Evolutionary conservation across 2,113 vertebrate genomes (phyloP), one percentile per base, ranked within the genome.

Genomic region (Pimephales promelas): DNA sequence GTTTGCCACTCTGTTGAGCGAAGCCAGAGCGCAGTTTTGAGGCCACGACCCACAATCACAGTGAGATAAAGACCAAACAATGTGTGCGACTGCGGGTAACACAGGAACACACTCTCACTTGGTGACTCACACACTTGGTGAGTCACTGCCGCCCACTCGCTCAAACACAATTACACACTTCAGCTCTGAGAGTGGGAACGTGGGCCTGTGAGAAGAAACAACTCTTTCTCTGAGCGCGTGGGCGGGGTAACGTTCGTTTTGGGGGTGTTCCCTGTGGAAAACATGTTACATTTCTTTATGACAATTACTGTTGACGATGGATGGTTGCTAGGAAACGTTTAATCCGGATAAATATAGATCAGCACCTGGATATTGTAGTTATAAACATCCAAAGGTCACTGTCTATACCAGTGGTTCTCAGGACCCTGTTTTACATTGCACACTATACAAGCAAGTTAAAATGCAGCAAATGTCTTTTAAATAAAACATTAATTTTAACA

Each of bases 51-150:
- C 77, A 81, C 74, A 85, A 89, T 85, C 88, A 84, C 62, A 90
- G 88, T 90, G 91, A 94, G 92, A 93, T 94, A 92, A 92, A 89
- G 91, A 88, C 86, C 91, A 93, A 93, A 94, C 92, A 93, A 94
- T 94, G 87, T 74, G 88, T 79, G 88, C 0, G 8, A 40, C 8
- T 7, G 84, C 93, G 92, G 94, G 86, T 94, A 94, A 95, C 73
- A 83, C 91, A 92, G 92, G 92, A 93, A 94, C 89, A 91, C 89
- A 93, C 90, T 90, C 62, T 88, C 89, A 92, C 90, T 90, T 28
- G 79, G 90, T 93, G 92, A 93, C 90, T 94, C 93, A 93, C 87
- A 89, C 90, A 89, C 85, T 22, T 34, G 79, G 90, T 95, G 93
- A 95, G 88, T 94, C 94, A 93, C 90, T 86, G 78, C 91, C 93